Evolutionary conservation across 2,113 vertebrate species (phyloP), one percentile per base, ranked within the genome.

Genomic region (Hippocampus comes): DNA sequence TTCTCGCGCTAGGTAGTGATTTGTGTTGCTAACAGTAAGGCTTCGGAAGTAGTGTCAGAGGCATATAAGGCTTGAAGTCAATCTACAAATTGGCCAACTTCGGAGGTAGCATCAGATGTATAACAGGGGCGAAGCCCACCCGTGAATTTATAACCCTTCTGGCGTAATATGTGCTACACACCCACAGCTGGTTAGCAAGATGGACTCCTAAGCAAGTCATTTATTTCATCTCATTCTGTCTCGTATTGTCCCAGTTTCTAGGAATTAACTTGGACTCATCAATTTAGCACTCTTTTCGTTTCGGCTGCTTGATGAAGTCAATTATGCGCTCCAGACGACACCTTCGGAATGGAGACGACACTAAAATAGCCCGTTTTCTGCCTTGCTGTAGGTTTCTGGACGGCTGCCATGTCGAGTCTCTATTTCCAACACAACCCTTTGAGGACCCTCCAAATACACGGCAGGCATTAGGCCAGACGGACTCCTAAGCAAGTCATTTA

Each of bases 111-210:
- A 18, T 15, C 48, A 18, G 15, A 49, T 14, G 18, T 18, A 8
- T 51, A 8, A 21, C 49, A 21, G 18, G 7, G 5, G 18, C 5
- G 17, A 3, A 51, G 49, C 20, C 18, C 5, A 18, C 49, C 18
- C 49, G 20, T 20, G 17, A 51, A 51, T 51, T 51, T 51, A 8
- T 20, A 38, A 51, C 17, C 49, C 49, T 7, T 7, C 49, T 51
- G 49, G 46, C 71, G 70, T 34, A 68, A 59, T 64, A 75, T 59
- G 38, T 60, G 57, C 72, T 68, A 14, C 42, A 68, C 56, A 79
- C 67, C 74, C 71, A 77, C 68, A 80, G 57, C 78, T 70, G 74
- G 59, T 79, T 61, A 41, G 30, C 27, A 78, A 81, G 74, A 81
- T 70, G 72, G 77, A 83, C 30, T 23, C 48, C 46, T 12, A 8